Percentiles rank a stretch among this genome's conserved stretches.
Evolutionary conservation across 2,888 invertebrate genomes (phyloP).

Genomic region (Physocephala rufipes): DNA sequence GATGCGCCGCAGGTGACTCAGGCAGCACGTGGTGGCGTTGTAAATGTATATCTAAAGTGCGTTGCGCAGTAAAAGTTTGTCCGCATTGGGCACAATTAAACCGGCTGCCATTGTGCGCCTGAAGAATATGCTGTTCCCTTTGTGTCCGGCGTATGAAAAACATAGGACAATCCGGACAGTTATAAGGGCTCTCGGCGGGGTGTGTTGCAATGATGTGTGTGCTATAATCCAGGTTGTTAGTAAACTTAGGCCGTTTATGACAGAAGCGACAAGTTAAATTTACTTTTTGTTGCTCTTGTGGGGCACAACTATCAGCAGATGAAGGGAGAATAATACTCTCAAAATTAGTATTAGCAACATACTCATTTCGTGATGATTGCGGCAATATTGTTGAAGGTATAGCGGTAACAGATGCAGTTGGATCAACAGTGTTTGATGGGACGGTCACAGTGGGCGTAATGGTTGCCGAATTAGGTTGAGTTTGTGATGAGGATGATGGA

Average conservation of each 20-base stretch:
- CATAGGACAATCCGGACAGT: conserved; percentile 56
- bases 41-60: conserved; percentile 56
- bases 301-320: background rate
- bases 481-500: conserved; percentile 19
- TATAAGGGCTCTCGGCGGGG: conserved; percentile 57
- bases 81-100: conserved; percentile 60
- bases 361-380: background rate
- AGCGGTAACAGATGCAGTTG: conserved; percentile 22
- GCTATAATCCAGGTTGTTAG: conserved; percentile 57
- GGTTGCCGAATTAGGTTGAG: conserved; percentile 25
- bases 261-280: conserved; percentile 57
- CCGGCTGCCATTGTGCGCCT: conserved; percentile 53
- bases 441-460: background rate
- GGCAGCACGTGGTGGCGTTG: conserved; percentile 55
- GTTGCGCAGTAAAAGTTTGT: conserved; percentile 56
- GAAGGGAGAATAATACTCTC: conserved; percentile 8
- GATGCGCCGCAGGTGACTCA: conserved; percentile 24
- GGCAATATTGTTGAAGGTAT: conserved; percentile 7
- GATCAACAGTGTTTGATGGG: background rate
- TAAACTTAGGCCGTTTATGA: conserved; percentile 60
- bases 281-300: conserved; percentile 42
- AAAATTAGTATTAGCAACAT: conserved; percentile 17
- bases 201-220: conserved; percentile 59
- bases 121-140: conserved; percentile 56
- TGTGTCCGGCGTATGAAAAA: conserved; percentile 54